Evolutionary conservation across 2,888 invertebrate genomes (phyloP), one percentile per base, ranked within the genome.

Genomic region (Dicyrtoma fusca): DNA sequence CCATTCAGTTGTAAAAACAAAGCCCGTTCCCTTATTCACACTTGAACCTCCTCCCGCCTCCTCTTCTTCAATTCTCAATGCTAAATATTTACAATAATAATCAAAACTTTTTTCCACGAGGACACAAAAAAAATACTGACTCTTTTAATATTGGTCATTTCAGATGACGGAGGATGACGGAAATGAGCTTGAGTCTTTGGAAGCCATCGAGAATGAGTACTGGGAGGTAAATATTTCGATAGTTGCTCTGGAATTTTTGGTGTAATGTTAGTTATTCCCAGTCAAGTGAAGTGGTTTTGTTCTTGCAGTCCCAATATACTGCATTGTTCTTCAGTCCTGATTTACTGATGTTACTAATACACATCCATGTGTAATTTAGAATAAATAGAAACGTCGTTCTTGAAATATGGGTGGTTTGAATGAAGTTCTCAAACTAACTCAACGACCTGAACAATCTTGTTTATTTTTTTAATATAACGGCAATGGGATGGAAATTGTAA

Each of bases 201-300:
- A 83, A 71, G 83, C 83, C 61, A 84, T 85, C 26, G 85, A 86
- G 77, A 83, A 84, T 55, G 86, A 86, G 76, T 86, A 86, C 79
- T 83, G 84, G 77, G 85, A 85, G 82, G 86, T 86, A 81, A 82
- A 83, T 80, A 44, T 62, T 34, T 19, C 14, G 19, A 21, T 21
- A 19, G 14, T 65, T 26, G 25, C 23, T 1, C 26, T 23, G 13
- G 44, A 1, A 63, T 14, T 34, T 44, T 63, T 45, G n/a, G n/a
- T n/a, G n/a, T n/a, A n/a, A n/a, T 5, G 11, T n/a, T n/a, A n/a
- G n/a, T n/a, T n/a, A n/a, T 44, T n/a, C 23, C 19, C 25, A 14
- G n/a, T 68, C 23, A 10, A 17, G 19, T 14, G 14, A n/a, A 25
- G 53, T 14, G 26, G 65, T n/a, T n/a, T n/a, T n/a, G n/a, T n/a